phyloP scores from a whole-genome alignment of 2,113 vertebrate species.

The Elachura formosa region DNA sequence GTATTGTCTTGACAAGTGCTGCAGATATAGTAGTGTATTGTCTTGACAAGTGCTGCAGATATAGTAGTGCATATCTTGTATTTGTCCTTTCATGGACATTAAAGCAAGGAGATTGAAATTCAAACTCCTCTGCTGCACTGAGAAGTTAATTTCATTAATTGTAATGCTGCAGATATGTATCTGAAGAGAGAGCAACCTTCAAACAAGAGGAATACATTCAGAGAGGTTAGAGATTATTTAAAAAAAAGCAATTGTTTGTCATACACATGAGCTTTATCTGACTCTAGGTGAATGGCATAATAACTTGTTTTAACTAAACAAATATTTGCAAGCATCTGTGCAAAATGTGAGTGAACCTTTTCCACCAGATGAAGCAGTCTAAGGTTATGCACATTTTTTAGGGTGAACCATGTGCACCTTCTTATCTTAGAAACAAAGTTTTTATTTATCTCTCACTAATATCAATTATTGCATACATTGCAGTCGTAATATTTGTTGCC shows the following conservation, averaged over 20 bases:
- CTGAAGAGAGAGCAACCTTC: background rate
- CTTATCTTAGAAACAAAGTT: background rate
- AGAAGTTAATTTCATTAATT: background rate
- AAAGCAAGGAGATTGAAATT: background rate
- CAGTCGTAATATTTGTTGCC: background rate
- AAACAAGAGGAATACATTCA: background rate
- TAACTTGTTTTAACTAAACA: constrained; percentile 5
- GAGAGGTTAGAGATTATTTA: background rate
- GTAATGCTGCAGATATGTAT: background rate
- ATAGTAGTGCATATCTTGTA: background rate
- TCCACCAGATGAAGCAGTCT: background rate
- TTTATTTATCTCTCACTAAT: background rate
- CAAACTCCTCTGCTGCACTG: background rate
- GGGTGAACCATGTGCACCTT: background rate
- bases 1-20: background rate
- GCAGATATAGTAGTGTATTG: fast-evolving
- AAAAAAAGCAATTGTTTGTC: background rate
- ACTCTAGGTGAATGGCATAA: background rate
- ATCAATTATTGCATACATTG: background rate
- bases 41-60: background rate
- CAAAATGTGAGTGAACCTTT: background rate
- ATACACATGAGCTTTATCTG: background rate
- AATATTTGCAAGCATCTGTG: background rate
- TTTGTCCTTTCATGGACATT: background rate
- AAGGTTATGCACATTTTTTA: background rate